A percentile compares a stretch with the other conserved stretches of the same genome.
Evolutionary conservation across 1,140 invertebrate genomes (phyloP).

Genomic region (Manduca sexta): DNA sequence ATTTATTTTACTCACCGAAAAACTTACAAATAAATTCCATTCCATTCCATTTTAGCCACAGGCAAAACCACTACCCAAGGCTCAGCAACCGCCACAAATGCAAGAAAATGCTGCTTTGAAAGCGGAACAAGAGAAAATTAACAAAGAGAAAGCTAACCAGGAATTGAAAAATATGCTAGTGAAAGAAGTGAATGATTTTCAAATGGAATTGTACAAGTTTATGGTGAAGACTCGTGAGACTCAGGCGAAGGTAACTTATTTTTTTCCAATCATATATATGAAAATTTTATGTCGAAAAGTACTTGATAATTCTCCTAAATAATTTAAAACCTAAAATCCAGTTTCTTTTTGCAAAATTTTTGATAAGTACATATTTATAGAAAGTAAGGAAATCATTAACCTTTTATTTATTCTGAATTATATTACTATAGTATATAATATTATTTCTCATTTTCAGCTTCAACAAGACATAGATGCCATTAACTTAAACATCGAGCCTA

Average conservation of each 20-base stretch:
- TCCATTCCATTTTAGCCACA: constrained; percentile 7
- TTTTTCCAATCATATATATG: neutral
- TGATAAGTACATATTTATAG: no score
- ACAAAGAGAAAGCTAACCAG: constrained; percentile 42
- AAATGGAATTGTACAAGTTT: constrained; percentile 76
- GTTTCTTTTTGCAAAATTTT: no score
- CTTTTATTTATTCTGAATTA: no score
- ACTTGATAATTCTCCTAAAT: no score
- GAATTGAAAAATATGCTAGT: constrained; percentile 63
- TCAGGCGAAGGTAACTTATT: constrained; percentile 58
- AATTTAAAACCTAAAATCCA: no score
- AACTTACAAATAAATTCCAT: neutral
- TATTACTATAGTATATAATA: no score
- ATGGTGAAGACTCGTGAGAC: constrained; percentile 64
- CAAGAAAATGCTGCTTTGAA: constrained; percentile 44
- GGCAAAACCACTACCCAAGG: constrained; percentile 13
- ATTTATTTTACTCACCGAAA: neutral
- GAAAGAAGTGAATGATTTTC: constrained; percentile 77
- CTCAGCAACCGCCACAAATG: constrained; percentile 17
- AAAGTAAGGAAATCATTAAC: no score
- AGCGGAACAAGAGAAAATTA: constrained; percentile 43
- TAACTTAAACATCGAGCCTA: constrained; percentile 29
- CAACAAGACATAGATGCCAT: constrained; percentile 46
- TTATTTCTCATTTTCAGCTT: constrained; percentile 24
- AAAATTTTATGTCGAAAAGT: no score